Conservation (phyloP, 2,888 invertebrate genomes). For the Tolmerus cingulatus region DNA sequence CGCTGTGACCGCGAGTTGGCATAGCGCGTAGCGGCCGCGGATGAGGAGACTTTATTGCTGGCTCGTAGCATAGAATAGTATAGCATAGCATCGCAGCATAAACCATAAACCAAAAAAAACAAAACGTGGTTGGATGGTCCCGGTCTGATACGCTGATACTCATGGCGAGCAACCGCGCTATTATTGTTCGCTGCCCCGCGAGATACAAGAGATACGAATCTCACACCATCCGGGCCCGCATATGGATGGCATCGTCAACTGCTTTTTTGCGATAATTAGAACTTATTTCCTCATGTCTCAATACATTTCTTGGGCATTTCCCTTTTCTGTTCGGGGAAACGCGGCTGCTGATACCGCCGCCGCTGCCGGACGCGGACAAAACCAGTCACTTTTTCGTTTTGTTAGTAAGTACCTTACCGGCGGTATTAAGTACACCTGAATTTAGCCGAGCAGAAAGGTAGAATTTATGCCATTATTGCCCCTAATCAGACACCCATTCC, state of each 20-base stretch:
- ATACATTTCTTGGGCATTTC: slow-evolving; percentile 8
- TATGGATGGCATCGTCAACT: not conserved
- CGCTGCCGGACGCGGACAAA: not conserved
- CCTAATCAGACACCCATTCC: slow-evolving; percentile 25
- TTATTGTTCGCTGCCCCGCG: not conserved
- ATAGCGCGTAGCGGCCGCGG: not conserved
- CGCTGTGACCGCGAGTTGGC: not conserved
- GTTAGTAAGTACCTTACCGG: not conserved
- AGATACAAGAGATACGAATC: not conserved
- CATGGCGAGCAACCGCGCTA: not conserved
- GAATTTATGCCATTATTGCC: slow-evolving; percentile 35
- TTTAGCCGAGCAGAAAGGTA: not conserved
- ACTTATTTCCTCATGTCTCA: slow-evolving; percentile 18
- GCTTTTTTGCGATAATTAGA: slow-evolving; percentile 27
- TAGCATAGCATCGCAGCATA: not conserved
- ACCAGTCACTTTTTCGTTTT: not conserved
- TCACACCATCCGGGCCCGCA: not conserved
- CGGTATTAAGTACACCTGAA: not conserved
- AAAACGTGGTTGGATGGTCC: not conserved
- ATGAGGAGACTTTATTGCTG: not conserved
- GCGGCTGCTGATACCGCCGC: no score
- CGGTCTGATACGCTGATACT: not conserved
- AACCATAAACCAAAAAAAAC: not conserved
- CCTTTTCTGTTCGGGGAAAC: not conserved
- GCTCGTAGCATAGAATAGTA: not conserved